phyloP scores from a whole-genome alignment of 2,888 invertebrate species.

The Aradus depressus region DNA sequence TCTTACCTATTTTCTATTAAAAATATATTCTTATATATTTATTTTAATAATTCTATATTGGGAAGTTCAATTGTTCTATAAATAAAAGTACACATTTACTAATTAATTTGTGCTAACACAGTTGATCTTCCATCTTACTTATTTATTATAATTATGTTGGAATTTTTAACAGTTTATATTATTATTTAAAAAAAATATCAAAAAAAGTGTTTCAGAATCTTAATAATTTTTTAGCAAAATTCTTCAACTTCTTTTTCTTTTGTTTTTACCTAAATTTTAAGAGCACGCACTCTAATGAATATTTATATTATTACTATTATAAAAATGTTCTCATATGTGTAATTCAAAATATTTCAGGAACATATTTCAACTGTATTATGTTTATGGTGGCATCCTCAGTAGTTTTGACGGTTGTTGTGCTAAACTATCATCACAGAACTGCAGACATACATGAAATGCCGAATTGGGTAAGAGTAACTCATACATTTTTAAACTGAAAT shows the following conservation, averaged over 20 bases:
- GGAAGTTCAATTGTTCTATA: too few relatives aligned
- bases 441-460: conserved; percentile 96
- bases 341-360: conserved; percentile 56
- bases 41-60: too few relatives aligned
- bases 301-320: background rate
- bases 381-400: conserved; percentile 98
- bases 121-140: too few relatives aligned
- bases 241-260: background rate
- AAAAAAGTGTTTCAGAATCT: too few relatives aligned
- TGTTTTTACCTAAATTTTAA: background rate
- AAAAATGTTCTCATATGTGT: background rate
- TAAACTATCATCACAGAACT: conserved; percentile 94
- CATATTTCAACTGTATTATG: conserved; percentile 99
- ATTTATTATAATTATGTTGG: background rate
- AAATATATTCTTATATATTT: too few relatives aligned
- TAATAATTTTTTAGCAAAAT: background rate
- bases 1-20: too few relatives aligned
- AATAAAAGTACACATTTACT: too few relatives aligned
- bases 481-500: too few relatives aligned
- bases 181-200: background rate
- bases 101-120: too few relatives aligned
- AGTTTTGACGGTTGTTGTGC: conserved; percentile 89
- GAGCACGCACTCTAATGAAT: background rate
- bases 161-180: background rate
- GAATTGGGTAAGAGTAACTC: conserved; percentile 90